These are phyloP conservation scores for Panurus biarmicus DNA, from an alignment of 2,113 vertebrate genomes.

Conservation along the genomic window DNA sequence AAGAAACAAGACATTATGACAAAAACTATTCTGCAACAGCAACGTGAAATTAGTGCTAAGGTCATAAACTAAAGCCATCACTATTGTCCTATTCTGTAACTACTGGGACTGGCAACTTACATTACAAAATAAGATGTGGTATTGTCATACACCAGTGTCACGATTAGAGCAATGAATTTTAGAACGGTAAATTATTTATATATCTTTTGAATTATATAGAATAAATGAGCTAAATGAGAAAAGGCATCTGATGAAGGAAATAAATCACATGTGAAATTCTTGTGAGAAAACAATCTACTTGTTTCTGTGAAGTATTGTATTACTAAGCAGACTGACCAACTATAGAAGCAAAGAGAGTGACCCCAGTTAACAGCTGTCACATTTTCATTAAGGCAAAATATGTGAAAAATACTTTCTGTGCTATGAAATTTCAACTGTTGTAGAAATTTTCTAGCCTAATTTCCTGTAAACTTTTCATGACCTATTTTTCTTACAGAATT, in stretches of 20 bases:
- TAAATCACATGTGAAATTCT: background rate
- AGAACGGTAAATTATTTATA: background rate
- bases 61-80: background rate
- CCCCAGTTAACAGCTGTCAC: background rate
- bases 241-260: background rate
- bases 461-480: background rate
- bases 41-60: background rate
- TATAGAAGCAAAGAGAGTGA: background rate
- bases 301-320: background rate
- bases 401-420: background rate
- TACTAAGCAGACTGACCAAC: background rate
- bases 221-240: background rate
- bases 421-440: background rate
- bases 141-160: background rate
- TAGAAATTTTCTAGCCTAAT: background rate
- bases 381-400: background rate
- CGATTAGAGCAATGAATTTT: background rate
- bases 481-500: background rate
- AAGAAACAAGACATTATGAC: background rate
- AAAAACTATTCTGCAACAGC: background rate
- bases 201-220: background rate
- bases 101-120: background rate
- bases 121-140: background rate
- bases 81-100: background rate
- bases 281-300: background rate